Conservation (phyloP, 2,797 vertebrate species). For the Coracias cyanogaster region DNA sequence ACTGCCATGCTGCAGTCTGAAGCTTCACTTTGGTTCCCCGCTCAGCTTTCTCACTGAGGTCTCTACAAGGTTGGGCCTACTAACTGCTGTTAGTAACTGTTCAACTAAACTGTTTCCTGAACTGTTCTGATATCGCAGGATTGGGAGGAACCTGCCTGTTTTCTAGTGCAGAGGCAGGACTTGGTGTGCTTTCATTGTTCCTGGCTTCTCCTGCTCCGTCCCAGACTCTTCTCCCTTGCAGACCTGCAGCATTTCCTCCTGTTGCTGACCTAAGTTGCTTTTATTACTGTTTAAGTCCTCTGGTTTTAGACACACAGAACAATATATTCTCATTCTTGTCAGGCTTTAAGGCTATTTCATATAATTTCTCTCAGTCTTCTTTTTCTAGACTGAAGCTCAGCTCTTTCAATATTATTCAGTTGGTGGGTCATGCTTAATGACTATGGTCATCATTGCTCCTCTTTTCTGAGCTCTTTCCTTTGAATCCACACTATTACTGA, state of each 20-base stretch:
- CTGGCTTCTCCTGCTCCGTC: background rate
- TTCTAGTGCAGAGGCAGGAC: background rate
- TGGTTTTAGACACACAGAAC: background rate
- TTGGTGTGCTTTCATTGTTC: background rate
- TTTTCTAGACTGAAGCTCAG: background rate
- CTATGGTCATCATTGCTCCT: background rate
- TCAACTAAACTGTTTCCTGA: background rate
- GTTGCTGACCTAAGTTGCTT: background rate
- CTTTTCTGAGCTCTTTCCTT: background rate
- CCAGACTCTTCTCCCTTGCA: background rate
- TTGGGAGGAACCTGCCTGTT: rapidly evolving
- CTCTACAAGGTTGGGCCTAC: background rate
- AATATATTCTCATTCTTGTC: background rate
- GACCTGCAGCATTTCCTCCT: background rate
- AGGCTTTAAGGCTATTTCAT: background rate
- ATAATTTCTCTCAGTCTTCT: background rate
- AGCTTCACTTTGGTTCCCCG: background rate
- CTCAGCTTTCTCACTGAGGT: background rate
- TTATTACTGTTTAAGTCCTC: background rate
- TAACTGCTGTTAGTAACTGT: background rate
- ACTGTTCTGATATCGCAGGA: rapidly evolving
- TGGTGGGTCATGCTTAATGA: background rate
- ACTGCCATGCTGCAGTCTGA: background rate
- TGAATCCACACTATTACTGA: background rate
- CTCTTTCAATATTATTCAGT: background rate